Percentiles rank a stretch among this genome's conserved stretches.
Conservation (phyloP, 2,113 vertebrate species). For the Sturnus vulgaris region DNA sequence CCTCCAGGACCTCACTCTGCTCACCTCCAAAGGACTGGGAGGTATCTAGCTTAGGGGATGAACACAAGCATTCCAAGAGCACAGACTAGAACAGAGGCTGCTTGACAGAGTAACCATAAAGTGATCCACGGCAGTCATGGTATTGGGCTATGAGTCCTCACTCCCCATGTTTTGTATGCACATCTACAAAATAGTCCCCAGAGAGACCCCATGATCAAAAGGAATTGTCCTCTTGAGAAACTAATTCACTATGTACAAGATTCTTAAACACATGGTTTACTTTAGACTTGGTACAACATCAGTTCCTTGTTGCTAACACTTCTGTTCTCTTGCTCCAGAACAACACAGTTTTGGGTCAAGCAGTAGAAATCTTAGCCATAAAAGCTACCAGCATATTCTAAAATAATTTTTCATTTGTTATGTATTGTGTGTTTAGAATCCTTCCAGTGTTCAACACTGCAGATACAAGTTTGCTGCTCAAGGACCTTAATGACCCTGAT, state of each 20-base stretch:
- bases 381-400: background rate
- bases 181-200: background rate
- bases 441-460: background rate
- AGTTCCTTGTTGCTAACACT: background rate
- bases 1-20: background rate
- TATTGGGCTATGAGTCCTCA: background rate
- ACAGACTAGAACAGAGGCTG: background rate
- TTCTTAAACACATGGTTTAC: background rate
- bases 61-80: background rate
- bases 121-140: rapidly evolving
- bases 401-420: background rate
- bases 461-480: background rate
- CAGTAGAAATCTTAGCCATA: background rate
- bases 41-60: background rate
- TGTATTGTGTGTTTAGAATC: background rate
- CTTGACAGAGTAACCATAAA: background rate
- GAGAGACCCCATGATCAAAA: background rate
- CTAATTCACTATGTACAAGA: background rate
- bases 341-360: background rate
- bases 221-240: background rate
- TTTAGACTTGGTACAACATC: background rate
- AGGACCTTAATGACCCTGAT: background rate
- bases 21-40: background rate
- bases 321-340: background rate
- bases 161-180: background rate